A percentile compares a stretch with the other conserved stretches of the same genome.
Evolutionary conservation across 2,113 vertebrate species (phyloP).

Genomic region (Chiloscyllium plagiosum): DNA sequence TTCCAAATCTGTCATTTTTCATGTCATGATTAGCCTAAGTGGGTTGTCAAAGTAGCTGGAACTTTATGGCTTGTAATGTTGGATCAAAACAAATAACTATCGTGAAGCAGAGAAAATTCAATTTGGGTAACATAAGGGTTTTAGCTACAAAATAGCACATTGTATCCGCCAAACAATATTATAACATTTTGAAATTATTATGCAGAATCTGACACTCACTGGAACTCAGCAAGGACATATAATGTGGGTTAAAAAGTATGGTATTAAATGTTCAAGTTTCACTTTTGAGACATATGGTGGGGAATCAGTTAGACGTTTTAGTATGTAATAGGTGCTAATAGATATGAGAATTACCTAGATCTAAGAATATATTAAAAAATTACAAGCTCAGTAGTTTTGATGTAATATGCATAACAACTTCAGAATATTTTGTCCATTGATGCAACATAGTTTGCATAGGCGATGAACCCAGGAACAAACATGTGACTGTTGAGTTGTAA

Average conservation of each 20-base stretch:
- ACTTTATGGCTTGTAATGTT: not conserved
- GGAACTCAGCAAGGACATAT: not conserved
- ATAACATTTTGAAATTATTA: not conserved
- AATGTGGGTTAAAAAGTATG: not conserved
- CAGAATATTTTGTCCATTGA: not conserved
- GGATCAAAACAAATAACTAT: not conserved
- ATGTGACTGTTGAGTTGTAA: not conserved
- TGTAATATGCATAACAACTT: not conserved
- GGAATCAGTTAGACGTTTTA: not conserved
- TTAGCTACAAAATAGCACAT: not conserved
- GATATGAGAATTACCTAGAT: not conserved
- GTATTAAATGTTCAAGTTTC: not conserved
- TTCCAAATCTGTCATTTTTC: not conserved
- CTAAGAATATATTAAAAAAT: not conserved
- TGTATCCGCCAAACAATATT: not conserved
- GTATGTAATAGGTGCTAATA: not conserved
- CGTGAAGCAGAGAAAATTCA: not conserved
- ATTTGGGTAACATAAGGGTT: not conserved
- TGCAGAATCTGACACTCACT: not conserved
- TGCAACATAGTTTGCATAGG: not conserved
- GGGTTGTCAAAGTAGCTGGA: not conserved
- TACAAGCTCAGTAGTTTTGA: not conserved
- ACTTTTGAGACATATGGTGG: not conserved
- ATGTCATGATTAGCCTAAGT: not conserved
- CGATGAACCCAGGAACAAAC: not conserved